A percentile compares a stretch with the other conserved stretches of the same genome.
phyloP scores from a whole-genome alignment of 1,140 invertebrate species.

The Acromyrmex echinatior region DNA sequence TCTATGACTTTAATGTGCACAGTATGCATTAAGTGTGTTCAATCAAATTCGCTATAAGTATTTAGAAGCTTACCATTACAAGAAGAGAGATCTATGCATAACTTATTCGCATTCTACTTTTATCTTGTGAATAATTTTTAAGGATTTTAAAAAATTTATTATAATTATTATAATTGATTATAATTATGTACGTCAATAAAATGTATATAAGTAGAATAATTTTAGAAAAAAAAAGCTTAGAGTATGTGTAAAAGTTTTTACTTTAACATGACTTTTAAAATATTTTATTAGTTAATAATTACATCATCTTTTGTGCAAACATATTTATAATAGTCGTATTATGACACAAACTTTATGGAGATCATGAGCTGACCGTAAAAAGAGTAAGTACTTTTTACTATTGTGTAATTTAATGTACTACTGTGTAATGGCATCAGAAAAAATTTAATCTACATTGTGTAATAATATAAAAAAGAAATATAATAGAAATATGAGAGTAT shows the following conservation, averaged over 20 bases:
- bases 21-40: no score
- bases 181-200: not conserved
- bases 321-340: slow-evolving; percentile 8
- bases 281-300: not conserved
- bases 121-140: not conserved
- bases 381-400: not conserved
- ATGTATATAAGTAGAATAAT: not conserved
- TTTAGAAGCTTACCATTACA: no score
- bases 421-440: not conserved
- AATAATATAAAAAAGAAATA: not conserved
- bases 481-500: not conserved
- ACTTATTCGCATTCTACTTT: no score
- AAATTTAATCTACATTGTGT: not conserved
- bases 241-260: not conserved
- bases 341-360: not conserved
- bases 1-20: no score
- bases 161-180: not conserved
- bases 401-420: not conserved
- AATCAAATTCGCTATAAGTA: no score
- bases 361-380: not conserved
- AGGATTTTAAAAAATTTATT: not conserved
- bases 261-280: not conserved
- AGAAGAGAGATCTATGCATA: no score
- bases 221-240: not conserved
- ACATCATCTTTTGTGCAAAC: not conserved